Base-by-base conservation (phyloP, 37 sponge, comb jelly and placozoan species). In the Petrosia ficiformis region DNA sequence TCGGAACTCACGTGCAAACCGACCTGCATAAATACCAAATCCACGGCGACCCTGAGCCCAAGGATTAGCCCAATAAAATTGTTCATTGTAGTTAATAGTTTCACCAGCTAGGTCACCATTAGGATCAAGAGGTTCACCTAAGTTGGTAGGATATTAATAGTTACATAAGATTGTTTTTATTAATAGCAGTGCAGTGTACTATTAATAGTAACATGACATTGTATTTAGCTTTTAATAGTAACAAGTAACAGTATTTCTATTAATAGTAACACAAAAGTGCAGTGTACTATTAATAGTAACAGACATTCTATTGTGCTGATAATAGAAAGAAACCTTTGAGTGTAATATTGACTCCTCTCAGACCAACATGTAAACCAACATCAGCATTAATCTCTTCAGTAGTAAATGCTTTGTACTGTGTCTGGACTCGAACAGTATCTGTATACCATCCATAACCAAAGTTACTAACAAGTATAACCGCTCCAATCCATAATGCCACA, bases 1-100 rank as follows among this genome's bases (percentile, higher is more conserved):
- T 42, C 96, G 79, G 80, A 95, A 95, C 73, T 88, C 83, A 14
- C 39, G 83, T 36, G 56, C 70, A 34, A 95, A 37, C 44, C 72
- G 56, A 30, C 90, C 82, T 2, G 96, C 92, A 70, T 59, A 79
- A 29, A 43, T 61, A 0, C 96, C 96, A 59, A 91, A 95, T 8
- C 96, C 96, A 25, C 85, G 1, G 14, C 92, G 77, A 1, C 92
- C 92, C 83, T 91, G 89, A n/a, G 72, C 75, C 96, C 96, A 95
- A 1, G 90, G 90, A 32, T 76, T 60, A 19, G 79, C 80, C 92
- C 92, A 95, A 30, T 70, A 65, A 60, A 85, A 95, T 35, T 41
- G 73, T 59, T 95, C 92, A 65, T 95, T 95, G 74, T 91, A 95
- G 67, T 91, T 67, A 59, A 95, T 91, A 5, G 30, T 64, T 42